Evolutionary conservation across 2,797 vertebrate species (phyloP).

Genomic region (Rallus crepitans): DNA sequence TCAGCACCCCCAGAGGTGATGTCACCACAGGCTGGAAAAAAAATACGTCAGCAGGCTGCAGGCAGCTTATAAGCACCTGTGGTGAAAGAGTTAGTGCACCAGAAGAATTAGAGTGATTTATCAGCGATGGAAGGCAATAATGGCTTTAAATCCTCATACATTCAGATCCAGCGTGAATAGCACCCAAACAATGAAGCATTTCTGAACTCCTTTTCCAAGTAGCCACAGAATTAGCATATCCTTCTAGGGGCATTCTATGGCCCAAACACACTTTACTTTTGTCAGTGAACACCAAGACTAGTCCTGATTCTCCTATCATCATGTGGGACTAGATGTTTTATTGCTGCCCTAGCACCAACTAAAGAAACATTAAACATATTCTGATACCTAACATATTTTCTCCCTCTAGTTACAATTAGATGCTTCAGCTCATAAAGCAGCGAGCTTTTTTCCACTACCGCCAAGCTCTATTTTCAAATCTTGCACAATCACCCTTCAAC

Average conservation of each 20-base stretch:
- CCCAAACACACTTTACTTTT: not conserved
- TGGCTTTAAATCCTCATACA: not conserved
- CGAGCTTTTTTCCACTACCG: not conserved
- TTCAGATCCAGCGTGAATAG: not conserved
- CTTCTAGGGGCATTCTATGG: not conserved
- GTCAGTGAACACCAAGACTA: not conserved
- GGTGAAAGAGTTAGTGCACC: not conserved
- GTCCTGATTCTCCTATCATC: not conserved
- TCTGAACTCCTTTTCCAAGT: not conserved
- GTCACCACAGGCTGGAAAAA: not conserved
- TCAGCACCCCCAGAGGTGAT: not conserved
- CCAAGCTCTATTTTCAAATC: not conserved
- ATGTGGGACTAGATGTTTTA: not conserved
- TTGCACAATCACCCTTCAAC: not conserved
- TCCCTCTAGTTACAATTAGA: not conserved
- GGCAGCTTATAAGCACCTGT: not conserved
- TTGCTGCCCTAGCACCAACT: not conserved
- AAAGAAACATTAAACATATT: not conserved
- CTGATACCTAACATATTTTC: not conserved
- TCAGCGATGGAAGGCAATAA: not conserved
- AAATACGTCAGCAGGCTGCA: not conserved
- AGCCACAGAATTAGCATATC: not conserved
- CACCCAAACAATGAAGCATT: not conserved
- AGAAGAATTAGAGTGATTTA: not conserved
- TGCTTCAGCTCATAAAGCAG: not conserved